Evolutionary conservation across 2,797 vertebrate species (phyloP), one percentile per base, ranked within the genome.

Genomic region (Ciconia nigra): DNA sequence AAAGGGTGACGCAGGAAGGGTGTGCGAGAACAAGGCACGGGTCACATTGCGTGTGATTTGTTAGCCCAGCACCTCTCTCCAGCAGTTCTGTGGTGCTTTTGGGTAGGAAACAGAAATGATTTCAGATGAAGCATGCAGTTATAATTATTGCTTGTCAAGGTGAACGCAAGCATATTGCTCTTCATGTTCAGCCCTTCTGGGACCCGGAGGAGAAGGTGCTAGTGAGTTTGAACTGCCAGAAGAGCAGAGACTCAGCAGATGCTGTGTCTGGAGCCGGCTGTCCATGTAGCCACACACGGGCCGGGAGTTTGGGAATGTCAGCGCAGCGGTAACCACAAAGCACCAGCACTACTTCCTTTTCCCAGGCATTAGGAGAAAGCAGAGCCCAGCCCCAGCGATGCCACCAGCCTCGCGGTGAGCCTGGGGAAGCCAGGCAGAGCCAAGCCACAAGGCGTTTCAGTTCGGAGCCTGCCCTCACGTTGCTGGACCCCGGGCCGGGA

Each of bases 261-360:
- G 25, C 61, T 54, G 39, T 41, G 29, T 41, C n/a, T 21, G 31
- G 9, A 41, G n/a, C 29, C 3, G 1, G 25, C 52, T 37, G 24
- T 14, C 15, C 39, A 2, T 1, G 11, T 2, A n/a, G 33, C 52
- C 14, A 3, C 37, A 16, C 28, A 19, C 1, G 4, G 28, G 28
- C 65, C 7, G 2, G 39, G 25, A 52, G 28, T 22, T 37, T 15
- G 55, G 55, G 19, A 44, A n/a, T 5, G 31, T 16, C 15, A 37
- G 37, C 0, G 3, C 46, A 33, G 52, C 54, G 15, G 71, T 5
- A 31, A 15, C 21, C 5, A 1, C 3, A 1, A 42, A 67, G 83
- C 52, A 44, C 37, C 46, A 10, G 71, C 61, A 9, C 61, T 24
- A 5, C 20, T 76, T 35, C 25, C 25, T 21, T 49, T 31, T 35